Conservation (phyloP, 2,888 invertebrate species). For the Galerucella calmariensis region DNA sequence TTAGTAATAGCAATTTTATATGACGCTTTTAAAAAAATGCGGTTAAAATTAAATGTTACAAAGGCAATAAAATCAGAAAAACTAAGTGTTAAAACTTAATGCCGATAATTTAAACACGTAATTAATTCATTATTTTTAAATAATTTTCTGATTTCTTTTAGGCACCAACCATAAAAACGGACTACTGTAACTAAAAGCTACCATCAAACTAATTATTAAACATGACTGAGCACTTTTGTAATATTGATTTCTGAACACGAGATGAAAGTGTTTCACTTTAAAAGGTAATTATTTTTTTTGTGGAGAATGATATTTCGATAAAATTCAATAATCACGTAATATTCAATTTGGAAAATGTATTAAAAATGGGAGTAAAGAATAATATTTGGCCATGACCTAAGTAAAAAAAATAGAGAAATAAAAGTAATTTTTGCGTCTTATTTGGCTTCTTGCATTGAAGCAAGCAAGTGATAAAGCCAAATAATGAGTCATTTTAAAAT, state of each 20-base stretch:
- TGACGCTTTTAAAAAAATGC: too few relatives aligned
- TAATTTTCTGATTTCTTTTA: slow-evolving; percentile 9
- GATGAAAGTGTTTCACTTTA: slow-evolving; percentile 8
- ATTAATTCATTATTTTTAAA: slow-evolving; percentile 1
- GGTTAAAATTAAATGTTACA: too few relatives aligned
- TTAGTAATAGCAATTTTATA: too few relatives aligned
- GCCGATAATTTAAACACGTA: background rate
- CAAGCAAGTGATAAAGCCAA: too few relatives aligned
- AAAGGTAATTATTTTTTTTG: slow-evolving; percentile 4
- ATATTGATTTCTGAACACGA: background rate
- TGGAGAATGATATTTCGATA: background rate
- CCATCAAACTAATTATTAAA: slow-evolving; percentile 21
- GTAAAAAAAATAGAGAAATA: too few relatives aligned
- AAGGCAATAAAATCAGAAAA: too few relatives aligned
- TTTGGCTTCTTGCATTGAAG: too few relatives aligned
- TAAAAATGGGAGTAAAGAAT: background rate
- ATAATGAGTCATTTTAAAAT: too few relatives aligned
- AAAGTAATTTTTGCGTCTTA: too few relatives aligned
- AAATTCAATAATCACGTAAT: background rate
- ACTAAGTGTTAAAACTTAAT: too few relatives aligned
- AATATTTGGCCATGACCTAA: too few relatives aligned
- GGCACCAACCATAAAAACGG: background rate
- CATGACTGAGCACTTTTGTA: slow-evolving; percentile 18
- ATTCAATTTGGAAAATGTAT: background rate
- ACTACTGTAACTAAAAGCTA: slow-evolving; percentile 20